These are phyloP conservation scores for Eidolon dupreanum DNA, from an alignment of 2,797 vertebrate species.

Conservation along the genomic window DNA sequence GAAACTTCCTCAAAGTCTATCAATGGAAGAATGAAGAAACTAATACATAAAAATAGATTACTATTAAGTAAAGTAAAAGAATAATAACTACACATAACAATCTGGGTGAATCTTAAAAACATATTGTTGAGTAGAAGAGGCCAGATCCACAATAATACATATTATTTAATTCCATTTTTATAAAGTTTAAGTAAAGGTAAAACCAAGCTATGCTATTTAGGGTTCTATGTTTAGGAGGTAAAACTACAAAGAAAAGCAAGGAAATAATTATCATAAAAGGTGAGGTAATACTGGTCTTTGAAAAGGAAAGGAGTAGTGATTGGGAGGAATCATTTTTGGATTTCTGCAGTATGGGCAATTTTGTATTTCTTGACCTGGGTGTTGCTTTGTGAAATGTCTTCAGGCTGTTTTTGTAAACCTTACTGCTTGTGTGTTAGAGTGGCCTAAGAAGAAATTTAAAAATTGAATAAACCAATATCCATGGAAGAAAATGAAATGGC, in stretches of 20 bases:
- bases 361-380: background rate
- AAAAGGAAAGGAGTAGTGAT: background rate
- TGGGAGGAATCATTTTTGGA: background rate
- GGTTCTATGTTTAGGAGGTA: background rate
- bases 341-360: background rate
- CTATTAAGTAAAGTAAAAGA: background rate
- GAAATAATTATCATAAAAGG: background rate
- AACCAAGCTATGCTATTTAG: background rate
- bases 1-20: background rate
- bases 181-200: background rate
- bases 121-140: background rate
- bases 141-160: background rate
- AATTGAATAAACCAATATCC: background rate
- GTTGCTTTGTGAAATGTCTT: background rate
- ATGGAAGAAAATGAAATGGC: background rate
- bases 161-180: background rate
- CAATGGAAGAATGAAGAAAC: background rate
- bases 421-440: background rate
- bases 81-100: background rate
- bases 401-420: background rate
- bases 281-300: background rate
- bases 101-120: background rate
- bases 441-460: background rate
- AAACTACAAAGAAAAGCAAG: background rate
- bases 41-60: background rate